phyloP scores from a whole-genome alignment of 2,797 vertebrate species.

The Myotis planiceps region DNA sequence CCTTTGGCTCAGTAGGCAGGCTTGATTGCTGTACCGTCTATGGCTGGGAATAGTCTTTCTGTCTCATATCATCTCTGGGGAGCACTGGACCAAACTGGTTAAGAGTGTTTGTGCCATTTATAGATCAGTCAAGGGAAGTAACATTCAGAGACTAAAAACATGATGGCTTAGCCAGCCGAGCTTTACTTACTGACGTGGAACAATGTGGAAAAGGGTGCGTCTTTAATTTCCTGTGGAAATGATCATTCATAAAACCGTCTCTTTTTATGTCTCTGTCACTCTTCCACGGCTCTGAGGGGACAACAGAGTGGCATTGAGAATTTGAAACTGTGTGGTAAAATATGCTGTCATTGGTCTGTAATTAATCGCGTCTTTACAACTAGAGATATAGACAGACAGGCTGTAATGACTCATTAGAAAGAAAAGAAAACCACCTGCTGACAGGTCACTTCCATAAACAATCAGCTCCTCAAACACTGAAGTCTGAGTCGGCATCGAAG shows the following conservation, averaged over 20 bases:
- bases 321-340: not conserved
- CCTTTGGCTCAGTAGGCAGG: not conserved
- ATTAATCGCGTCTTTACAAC: not conserved
- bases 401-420: not conserved
- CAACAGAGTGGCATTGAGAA: not conserved
- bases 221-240: slow-evolving; percentile 75
- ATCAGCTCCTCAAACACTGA: fast-evolving
- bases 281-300: not conserved
- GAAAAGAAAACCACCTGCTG: not conserved
- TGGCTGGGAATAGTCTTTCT: not conserved
- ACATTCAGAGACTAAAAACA: slow-evolving; percentile 25
- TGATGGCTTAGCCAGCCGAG: not conserved
- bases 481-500: not conserved
- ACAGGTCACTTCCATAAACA: not conserved
- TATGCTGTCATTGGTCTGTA: not conserved
- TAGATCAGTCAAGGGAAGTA: slow-evolving; percentile 35
- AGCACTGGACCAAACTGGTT: not conserved
- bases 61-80: not conserved
- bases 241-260: not conserved
- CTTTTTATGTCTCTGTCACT: not conserved
- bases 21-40: not conserved
- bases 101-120: slow-evolving; percentile 41
- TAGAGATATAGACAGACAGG: not conserved
- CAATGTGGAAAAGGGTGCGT: not conserved
- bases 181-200: slow-evolving; percentile 34